phyloP scores from a whole-genome alignment of 2,113 vertebrate genomes.

The Ovis canadensis region DNA sequence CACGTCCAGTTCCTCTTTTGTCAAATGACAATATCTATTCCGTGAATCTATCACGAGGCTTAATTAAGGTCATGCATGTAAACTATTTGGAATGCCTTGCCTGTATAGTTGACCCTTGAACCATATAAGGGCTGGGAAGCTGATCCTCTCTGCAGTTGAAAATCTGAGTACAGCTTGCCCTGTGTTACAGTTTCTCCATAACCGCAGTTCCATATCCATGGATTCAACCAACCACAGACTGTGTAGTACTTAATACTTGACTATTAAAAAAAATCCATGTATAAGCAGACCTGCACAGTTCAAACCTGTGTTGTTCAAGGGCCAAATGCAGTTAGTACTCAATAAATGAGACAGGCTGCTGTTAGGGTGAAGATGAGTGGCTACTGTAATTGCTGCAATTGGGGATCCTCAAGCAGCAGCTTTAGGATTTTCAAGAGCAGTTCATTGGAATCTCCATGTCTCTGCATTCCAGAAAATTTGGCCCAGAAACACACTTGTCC shows the following conservation, averaged over 20 bases:
- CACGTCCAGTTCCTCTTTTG: not conserved
- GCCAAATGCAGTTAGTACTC: not conserved
- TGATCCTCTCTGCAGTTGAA: not conserved
- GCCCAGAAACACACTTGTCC: constrained; percentile 16
- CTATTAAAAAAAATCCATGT: not conserved
- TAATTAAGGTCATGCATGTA: not conserved
- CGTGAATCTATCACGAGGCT: not conserved
- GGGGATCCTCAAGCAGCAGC: not conserved
- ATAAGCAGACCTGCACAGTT: not conserved
- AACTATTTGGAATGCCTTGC: not conserved
- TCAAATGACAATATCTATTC: not conserved
- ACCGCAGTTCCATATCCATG: not conserved
- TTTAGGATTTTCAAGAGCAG: not conserved
- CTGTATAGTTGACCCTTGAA: not conserved
- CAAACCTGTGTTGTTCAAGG: not conserved
- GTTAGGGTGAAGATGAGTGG: not conserved
- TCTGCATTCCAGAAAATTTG: constrained; percentile 13
- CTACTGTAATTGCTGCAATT: not conserved
- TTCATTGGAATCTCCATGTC: not conserved
- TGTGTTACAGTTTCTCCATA: not conserved
- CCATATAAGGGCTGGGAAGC: not conserved
- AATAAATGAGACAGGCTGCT: not conserved
- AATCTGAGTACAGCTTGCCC: not conserved
- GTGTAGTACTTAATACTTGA: not conserved
- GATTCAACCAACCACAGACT: not conserved